Conservation (phyloP, 2,113 vertebrate genomes). For the Hyperopisus bebe region DNA sequence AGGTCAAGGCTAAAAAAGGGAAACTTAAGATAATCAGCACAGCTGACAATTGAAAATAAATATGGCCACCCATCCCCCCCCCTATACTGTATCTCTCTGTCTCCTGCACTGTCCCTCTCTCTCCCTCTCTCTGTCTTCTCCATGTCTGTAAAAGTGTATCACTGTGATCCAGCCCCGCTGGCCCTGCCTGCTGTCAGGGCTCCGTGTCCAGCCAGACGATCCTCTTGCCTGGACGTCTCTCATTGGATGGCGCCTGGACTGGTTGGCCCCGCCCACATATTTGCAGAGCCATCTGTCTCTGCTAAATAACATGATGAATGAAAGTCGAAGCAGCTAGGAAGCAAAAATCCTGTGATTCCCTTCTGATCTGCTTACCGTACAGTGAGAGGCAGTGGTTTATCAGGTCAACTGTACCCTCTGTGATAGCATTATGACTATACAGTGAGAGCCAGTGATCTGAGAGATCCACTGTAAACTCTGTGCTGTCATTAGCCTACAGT, state of each 20-base stretch:
- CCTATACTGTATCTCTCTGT: not conserved
- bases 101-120: not conserved
- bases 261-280: conserved; percentile 43
- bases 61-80: not conserved
- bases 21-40: conserved; percentile 78
- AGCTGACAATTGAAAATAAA: conserved; percentile 40
- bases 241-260: conserved; percentile 30
- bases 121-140: conserved; percentile 8
- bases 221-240: conserved; percentile 35
- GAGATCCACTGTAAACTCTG: not conserved
- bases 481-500: not conserved
- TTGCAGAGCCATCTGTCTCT: conserved; percentile 32
- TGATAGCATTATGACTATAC: not conserved
- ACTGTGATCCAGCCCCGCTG: conserved; percentile 55
- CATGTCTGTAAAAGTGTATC: conserved; percentile 49
- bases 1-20: conserved; percentile 93
- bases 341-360: conserved; percentile 58
- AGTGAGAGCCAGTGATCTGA: not conserved
- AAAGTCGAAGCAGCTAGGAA: conserved; percentile 56
- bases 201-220: not conserved
- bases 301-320: conserved; percentile 52
- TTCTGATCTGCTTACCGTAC: not conserved
- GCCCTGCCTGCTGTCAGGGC: not conserved
- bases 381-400: not conserved
- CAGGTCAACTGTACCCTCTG: not conserved